phyloP scores from a whole-genome alignment of 2,797 vertebrate genomes.

The Pangasius mekongensis region DNA sequence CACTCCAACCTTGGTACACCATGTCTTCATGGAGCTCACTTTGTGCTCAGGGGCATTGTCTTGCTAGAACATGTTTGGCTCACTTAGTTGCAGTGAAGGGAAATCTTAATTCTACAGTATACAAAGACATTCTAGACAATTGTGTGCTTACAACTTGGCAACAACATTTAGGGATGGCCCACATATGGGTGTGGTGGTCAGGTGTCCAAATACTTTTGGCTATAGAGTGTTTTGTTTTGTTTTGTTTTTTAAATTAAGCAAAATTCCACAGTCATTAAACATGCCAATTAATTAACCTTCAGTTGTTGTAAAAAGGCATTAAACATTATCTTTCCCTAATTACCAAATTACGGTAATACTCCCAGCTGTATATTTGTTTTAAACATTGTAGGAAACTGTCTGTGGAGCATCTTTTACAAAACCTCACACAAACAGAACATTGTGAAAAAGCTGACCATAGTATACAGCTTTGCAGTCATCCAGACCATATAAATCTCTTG shows the following conservation, averaged over 20 bases:
- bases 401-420: neutral
- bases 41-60: neutral
- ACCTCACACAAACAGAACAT: neutral
- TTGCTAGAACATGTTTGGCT: neutral
- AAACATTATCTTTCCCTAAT: constrained; percentile 5
- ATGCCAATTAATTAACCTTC: neutral
- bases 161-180: neutral
- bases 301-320: neutral
- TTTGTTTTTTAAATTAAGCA: neutral
- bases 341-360: constrained; percentile 15
- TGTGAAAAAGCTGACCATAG: neutral
- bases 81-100: no score
- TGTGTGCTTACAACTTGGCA: neutral
- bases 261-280: neutral
- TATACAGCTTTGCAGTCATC: neutral
- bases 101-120: neutral
- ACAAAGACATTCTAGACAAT: neutral
- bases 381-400: constrained; percentile 1
- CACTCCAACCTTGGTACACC: neutral
- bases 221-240: neutral
- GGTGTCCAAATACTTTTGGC: neutral
- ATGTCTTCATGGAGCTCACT: neutral
- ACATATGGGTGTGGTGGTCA: neutral
- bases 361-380: constrained; percentile 15
- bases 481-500: neutral